Evolutionary conservation across 2,888 invertebrate genomes (phyloP), one percentile per base, ranked within the genome.

Genomic region (Acleris literana): DNA sequence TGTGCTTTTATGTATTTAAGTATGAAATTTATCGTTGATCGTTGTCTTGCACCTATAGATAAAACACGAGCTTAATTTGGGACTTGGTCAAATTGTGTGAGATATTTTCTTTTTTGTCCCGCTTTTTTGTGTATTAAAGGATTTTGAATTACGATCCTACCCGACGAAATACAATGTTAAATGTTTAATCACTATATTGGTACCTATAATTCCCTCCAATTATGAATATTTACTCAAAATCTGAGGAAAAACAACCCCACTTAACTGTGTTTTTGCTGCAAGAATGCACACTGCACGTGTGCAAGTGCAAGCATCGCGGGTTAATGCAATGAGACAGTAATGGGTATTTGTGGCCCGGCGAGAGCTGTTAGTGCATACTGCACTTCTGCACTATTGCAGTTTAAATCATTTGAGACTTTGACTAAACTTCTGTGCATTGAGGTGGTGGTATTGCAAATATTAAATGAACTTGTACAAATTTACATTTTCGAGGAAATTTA

Each of bases 301-400:
- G 46, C 44, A 57, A 44, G 16, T 33, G 58, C 49, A 46, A 44
- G 53, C 25, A 61, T 44, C 53, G 44, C 61, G 22, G 52, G 48
- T 53, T 62, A 62, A 62, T 55, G 62, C 48, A 62, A 48, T 54
- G 54, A 46, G 48, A 62, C 62, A 54, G 53, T 63, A 63, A 63
- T 63, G 55, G 62, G 55, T 63, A 63, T 55, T 63, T 63, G 62
- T 63, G 62, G 62, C 33, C 20, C 39, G 44, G 55, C 44, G 43
- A 57, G 46, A 44, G 57, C 57, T 55, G 61, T 53, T 54, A 63
- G 62, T 63, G 55, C 55, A 63, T 39, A 62, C 62, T 62, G 62
- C 62, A 54, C 54, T 62, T 63, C 33, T 44, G 25, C 20, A 5
- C 18, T 55, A 49, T 48, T 48, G 54, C 62, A 39, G 54, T 59